These are phyloP conservation scores for Drosophila arizonae DNA, from an alignment of 1,140 invertebrate genomes.

Conservation along the genomic window DNA sequence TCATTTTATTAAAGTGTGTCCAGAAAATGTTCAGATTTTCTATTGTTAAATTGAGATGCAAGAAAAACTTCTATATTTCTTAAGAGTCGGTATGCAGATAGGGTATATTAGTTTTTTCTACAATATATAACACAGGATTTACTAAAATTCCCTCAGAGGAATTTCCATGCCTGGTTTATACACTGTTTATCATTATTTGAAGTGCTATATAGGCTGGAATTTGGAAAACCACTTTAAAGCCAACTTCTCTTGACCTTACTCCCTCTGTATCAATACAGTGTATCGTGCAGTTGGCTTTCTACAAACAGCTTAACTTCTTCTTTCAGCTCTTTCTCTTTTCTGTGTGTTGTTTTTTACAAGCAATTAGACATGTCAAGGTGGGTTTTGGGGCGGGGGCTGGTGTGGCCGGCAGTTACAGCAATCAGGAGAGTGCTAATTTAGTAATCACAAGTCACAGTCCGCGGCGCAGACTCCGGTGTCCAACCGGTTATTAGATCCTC, in stretches of 20 bases:
- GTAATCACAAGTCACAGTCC: slow-evolving; percentile 64
- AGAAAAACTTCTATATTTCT: too few relatives aligned
- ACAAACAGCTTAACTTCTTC: neutral
- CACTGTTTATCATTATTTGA: too few relatives aligned
- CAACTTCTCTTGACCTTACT: too few relatives aligned
- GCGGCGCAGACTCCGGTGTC: slow-evolving; percentile 29
- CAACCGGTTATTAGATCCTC: slow-evolving; percentile 69
- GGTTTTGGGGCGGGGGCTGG: neutral
- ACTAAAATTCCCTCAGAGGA: too few relatives aligned
- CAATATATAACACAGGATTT: too few relatives aligned
- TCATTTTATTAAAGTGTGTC: neutral
- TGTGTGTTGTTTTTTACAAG: slow-evolving; percentile 13
- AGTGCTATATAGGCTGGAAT: too few relatives aligned
- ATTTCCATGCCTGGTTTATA: too few relatives aligned
- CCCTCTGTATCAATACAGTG: neutral
- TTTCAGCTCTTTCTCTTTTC: slow-evolving; percentile 20
- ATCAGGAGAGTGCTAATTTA: slow-evolving; percentile 79
- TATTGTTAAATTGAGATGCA: too few relatives aligned
- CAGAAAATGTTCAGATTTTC: too few relatives aligned
- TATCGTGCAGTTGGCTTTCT: neutral
- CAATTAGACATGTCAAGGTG: slow-evolving; percentile 64
- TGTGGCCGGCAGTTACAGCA: slow-evolving; percentile 35
- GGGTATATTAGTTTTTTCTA: too few relatives aligned
- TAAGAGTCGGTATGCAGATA: too few relatives aligned
- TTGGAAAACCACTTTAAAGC: too few relatives aligned